These are phyloP conservation scores for Mustela nigripes DNA, from an alignment of 2,113 vertebrate genomes.

Conservation along the genomic window DNA sequence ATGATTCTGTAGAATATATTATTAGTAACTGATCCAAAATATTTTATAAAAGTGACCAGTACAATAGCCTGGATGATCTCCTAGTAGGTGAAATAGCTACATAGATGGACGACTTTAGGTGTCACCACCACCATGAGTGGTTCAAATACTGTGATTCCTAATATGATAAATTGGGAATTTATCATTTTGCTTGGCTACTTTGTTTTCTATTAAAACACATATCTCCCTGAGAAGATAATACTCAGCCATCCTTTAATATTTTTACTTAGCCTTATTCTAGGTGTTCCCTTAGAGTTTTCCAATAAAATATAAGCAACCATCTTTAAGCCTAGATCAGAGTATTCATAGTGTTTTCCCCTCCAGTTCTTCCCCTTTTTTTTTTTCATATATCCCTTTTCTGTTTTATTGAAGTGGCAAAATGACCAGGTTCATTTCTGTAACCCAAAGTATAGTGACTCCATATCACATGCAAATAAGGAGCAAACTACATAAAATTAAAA, in stretches of 20 bases:
- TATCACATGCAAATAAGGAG: too few relatives aligned
- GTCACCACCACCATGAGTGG: background rate
- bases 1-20: background rate
- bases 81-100: background rate
- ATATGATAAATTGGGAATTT: slow-evolving; percentile 23
- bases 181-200: slow-evolving; percentile 10
- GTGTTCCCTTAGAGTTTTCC: background rate
- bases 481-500: too few relatives aligned
- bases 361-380: background rate
- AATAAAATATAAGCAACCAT: slow-evolving; percentile 20
- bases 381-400: too few relatives aligned
- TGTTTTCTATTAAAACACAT: background rate
- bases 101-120: background rate
- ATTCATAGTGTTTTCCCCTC: background rate
- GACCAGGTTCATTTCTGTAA: too few relatives aligned
- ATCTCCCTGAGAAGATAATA: background rate
- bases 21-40: background rate
- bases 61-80: background rate
- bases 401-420: too few relatives aligned
- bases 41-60: background rate
- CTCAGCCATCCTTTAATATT: background rate
- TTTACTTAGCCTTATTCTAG: background rate
- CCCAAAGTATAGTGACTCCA: too few relatives aligned
- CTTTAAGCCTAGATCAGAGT: background rate
- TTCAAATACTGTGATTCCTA: background rate